A percentile compares a stretch with the other conserved stretches of the same genome.
Evolutionary conservation across 1,140 invertebrate species (phyloP).

Genomic region (Chrysomallon squamiferum): DNA sequence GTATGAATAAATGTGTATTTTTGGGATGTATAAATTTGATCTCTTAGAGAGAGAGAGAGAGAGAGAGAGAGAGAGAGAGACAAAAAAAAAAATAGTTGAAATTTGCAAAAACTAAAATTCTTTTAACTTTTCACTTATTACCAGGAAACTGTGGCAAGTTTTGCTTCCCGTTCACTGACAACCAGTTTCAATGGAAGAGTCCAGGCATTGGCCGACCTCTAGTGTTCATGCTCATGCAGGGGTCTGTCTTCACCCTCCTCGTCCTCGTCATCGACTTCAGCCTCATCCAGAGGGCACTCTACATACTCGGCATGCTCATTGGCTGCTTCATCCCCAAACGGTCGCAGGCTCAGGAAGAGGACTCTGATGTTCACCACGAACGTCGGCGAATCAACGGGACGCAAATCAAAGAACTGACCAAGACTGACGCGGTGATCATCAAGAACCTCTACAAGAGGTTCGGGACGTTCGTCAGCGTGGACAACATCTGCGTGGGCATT

Average conservation of each 20-base stretch:
- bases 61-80: too few species aligned
- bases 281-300: conserved; percentile 5
- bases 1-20: too few species aligned
- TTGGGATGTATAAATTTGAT: too few species aligned
- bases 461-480: not conserved
- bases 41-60: too few species aligned
- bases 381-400: conserved; percentile 23
- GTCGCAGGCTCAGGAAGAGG: conserved; percentile 4
- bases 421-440: conserved; percentile 45
- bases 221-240: conserved; percentile 66
- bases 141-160: conserved; percentile 35
- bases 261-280: conserved; percentile 30
- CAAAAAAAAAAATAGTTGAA: too few species aligned
- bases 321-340: too few species aligned
- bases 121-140: not conserved
- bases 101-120: not conserved
- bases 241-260: conserved; percentile 66
- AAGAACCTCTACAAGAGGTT: conserved; percentile 68
- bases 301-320: not conserved
- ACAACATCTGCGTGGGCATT: too few species aligned
- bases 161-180: conserved; percentile 48
- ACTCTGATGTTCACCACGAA: conserved; percentile 33
- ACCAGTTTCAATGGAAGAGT: conserved; percentile 65
- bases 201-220: conserved; percentile 69
- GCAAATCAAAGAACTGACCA: conserved; percentile 4